These are phyloP conservation scores for Tetramorium bicarinatum DNA, from an alignment of 2,888 invertebrate genomes.

Conservation along the genomic window DNA sequence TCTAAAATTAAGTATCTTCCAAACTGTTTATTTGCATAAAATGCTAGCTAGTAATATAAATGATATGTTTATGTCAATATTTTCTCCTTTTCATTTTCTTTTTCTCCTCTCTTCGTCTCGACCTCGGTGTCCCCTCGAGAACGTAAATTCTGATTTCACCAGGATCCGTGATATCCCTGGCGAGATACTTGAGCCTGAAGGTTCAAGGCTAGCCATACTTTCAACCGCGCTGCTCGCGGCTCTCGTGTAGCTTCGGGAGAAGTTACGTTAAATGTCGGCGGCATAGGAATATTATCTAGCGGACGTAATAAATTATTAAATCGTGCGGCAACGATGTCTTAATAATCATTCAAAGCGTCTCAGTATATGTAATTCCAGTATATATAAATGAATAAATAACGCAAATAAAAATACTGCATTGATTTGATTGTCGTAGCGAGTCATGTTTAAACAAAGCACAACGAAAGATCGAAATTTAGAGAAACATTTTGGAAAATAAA, in stretches of 20 bases:
- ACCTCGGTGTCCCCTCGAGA: constrained; percentile 51
- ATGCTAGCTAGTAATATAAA: constrained; percentile 2
- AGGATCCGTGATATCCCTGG: constrained; percentile 52
- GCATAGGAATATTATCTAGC: constrained; percentile 49
- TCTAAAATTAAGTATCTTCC: background rate
- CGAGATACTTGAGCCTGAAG: constrained; percentile 56
- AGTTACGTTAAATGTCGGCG: constrained; percentile 41
- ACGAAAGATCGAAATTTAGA: background rate
- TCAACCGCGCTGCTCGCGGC: constrained; percentile 48
- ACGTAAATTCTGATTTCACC: constrained; percentile 66
- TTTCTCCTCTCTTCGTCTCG: background rate
- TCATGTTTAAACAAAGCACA: background rate
- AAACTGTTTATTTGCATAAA: background rate
- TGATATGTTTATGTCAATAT: constrained; percentile 56
- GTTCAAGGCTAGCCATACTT: constrained; percentile 64
- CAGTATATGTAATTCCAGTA: background rate
- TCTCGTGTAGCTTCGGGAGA: constrained; percentile 48
- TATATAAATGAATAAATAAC: background rate
- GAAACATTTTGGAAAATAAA: background rate
- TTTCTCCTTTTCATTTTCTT: constrained; percentile 18
- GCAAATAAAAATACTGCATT: background rate
- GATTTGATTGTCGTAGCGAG: background rate
- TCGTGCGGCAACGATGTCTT: constrained; percentile 30
- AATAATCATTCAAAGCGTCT: constrained; percentile 34
- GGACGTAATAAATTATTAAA: constrained; percentile 50